These are phyloP conservation scores for Bradynema listronoti DNA, from an alignment of 1,140 invertebrate species.

Conservation along the genomic window DNA sequence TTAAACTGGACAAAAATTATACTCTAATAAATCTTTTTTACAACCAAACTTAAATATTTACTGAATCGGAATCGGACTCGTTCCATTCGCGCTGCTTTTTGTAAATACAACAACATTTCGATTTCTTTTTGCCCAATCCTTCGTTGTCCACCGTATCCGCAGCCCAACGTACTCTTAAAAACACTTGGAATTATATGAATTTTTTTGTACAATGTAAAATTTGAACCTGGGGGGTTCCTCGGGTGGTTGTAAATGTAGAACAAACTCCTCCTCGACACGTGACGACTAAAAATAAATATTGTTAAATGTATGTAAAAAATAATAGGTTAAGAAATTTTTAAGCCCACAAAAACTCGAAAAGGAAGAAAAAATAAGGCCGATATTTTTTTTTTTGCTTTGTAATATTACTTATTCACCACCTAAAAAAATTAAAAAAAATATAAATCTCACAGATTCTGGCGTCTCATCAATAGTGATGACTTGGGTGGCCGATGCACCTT, in stretches of 20 bases:
- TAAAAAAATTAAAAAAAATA: too few relatives aligned
- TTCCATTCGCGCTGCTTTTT: constrained; percentile 48
- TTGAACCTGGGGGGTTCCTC: constrained; percentile 1
- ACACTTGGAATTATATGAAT: not conserved
- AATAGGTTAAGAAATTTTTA: too few relatives aligned
- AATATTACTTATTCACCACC: too few relatives aligned
- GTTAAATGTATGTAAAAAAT: too few relatives aligned
- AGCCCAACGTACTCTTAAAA: constrained; percentile 36
- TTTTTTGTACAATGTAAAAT: not conserved
- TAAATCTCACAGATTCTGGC: too few relatives aligned
- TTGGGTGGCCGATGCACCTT: too few relatives aligned
- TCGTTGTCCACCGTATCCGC: constrained; percentile 45
- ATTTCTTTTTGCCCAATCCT: constrained; percentile 44
- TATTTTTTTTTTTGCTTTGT: too few relatives aligned
- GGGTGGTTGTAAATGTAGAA: not conserved
- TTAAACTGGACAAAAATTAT: constrained; percentile 7
- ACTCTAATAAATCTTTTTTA: constrained; percentile 8
- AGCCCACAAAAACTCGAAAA: too few relatives aligned
- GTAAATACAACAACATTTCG: constrained; percentile 50
- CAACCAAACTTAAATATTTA: constrained; percentile 19
- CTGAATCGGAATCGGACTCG: constrained; percentile 44
- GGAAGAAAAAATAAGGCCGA: too few relatives aligned
- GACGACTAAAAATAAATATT: constrained; percentile 9
- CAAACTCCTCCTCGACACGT: constrained; percentile 8
- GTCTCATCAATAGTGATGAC: too few relatives aligned